phyloP scores from a whole-genome alignment of 2,888 invertebrate species.

The Spodoptera exigua region DNA sequence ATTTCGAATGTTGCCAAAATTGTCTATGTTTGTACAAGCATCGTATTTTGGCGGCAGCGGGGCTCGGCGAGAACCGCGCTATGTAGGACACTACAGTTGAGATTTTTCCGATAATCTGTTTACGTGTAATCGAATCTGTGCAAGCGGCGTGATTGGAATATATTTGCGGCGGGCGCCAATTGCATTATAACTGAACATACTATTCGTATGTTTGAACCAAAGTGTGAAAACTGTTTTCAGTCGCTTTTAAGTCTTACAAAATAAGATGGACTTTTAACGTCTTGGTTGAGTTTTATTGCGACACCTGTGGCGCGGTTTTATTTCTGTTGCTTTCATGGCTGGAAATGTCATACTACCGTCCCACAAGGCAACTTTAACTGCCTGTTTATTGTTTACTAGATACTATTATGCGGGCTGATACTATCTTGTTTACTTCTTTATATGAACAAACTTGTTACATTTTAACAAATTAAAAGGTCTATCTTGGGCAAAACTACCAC shows the following conservation, averaged over 20 bases:
- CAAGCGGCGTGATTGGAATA: constrained; percentile 26
- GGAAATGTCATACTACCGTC: constrained; percentile 21
- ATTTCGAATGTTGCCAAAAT: constrained; percentile 22
- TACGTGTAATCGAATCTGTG: constrained; percentile 62
- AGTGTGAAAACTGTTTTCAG: not conserved
- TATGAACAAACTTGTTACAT: constrained; percentile 2
- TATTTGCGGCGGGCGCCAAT: constrained; percentile 26
- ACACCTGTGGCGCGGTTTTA: constrained; percentile 38
- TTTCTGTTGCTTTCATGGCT: constrained; percentile 12
- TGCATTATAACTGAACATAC: constrained; percentile 35
- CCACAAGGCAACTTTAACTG: constrained; percentile 33
- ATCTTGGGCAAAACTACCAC: constrained; percentile 18
- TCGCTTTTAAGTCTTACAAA: constrained; percentile 3
- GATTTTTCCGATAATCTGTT: constrained; percentile 71
- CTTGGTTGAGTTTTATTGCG: constrained; percentile 1
- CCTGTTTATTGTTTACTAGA: constrained; percentile 33
- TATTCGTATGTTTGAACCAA: constrained; percentile 29
- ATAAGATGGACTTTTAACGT: not conserved
- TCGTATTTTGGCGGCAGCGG: not conserved
- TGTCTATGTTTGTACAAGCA: not conserved
- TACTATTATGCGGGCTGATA: constrained; percentile 12
- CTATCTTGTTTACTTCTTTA: constrained; percentile 17
- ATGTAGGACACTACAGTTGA: constrained; percentile 41
- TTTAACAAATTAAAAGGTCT: constrained; percentile 19
- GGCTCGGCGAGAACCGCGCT: constrained; percentile 3